Evolutionary conservation across 2,797 vertebrate genomes (phyloP).

Genomic region (Erithacus rubecula): DNA sequence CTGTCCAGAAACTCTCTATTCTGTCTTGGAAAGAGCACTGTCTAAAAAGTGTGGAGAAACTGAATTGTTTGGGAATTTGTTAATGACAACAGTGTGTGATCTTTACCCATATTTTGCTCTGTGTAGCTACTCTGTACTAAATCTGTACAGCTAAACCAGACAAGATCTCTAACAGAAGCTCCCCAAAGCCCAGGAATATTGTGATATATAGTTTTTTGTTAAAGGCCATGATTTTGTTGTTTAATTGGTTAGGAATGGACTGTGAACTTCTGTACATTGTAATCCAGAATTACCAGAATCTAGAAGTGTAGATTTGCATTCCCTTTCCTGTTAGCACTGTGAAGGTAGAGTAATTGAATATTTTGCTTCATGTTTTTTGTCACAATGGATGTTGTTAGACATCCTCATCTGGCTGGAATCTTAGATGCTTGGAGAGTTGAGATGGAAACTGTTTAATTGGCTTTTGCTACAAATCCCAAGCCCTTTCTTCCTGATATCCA

Average conservation of each 20-base stretch:
- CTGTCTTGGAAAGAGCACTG: not conserved
- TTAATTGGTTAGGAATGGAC: not conserved
- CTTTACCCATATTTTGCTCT: not conserved
- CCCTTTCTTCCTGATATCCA: not conserved
- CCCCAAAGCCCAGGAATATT: not conserved
- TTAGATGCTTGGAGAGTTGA: not conserved
- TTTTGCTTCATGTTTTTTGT: not conserved
- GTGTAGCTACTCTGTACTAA: not conserved
- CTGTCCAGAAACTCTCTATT: not conserved
- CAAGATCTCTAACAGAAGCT: not conserved
- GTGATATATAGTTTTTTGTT: not conserved
- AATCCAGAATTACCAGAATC: not conserved
- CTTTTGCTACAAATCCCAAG: not conserved
- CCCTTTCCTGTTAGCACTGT: not conserved
- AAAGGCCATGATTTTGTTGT: not conserved
- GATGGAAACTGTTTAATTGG: not conserved
- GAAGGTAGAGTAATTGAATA: not conserved
- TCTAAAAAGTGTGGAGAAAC: not conserved
- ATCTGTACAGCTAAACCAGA: not conserved
- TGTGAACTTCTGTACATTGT: not conserved
- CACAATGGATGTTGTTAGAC: not conserved
- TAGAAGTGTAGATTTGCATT: not conserved
- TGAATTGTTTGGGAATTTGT: not conserved
- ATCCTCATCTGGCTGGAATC: not conserved
- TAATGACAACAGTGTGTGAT: not conserved